These are phyloP conservation scores for Idaea dimidiata DNA, from an alignment of 2,888 invertebrate species.

Conservation along the genomic window DNA sequence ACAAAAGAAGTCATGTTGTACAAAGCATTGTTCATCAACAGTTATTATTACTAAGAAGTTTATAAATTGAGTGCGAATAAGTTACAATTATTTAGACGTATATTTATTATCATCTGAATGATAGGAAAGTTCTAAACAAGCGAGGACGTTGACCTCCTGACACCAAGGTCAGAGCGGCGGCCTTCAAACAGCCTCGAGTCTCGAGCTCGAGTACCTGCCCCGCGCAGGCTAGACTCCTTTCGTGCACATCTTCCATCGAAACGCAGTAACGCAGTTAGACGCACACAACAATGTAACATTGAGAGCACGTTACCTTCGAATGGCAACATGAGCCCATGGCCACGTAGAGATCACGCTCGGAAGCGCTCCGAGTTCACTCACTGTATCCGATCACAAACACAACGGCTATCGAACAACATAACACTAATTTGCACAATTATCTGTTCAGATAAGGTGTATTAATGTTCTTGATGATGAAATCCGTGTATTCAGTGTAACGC, in stretches of 20 bases:
- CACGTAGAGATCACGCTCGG: conserved; percentile 63
- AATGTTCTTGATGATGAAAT: conserved; percentile 49
- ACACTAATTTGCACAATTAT: conserved; percentile 72
- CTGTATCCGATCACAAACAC: conserved; percentile 46
- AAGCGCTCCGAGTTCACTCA: conserved; percentile 55
- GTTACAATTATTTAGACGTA: conserved; percentile 7
- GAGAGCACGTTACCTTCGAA: conserved; percentile 67
- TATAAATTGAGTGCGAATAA: conserved; percentile 7
- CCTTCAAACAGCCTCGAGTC: conserved; percentile 71
- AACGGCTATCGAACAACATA: conserved; percentile 40
- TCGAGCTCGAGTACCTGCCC: conserved; percentile 54
- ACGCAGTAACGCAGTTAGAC: conserved; percentile 49
- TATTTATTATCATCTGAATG: conserved; percentile 10
- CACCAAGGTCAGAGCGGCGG: conserved; percentile 77
- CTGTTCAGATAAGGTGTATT: conserved; percentile 66
- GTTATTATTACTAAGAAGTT: not conserved
- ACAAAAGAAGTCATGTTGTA: not conserved
- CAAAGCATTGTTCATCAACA: not conserved
- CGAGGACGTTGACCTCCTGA: conserved; percentile 76
- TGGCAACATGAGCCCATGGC: conserved; percentile 71
- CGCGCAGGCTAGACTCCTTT: conserved; percentile 46
- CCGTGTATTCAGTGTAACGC: conserved; percentile 34
- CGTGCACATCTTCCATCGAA: conserved; percentile 46
- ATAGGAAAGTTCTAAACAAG: conserved; percentile 58
- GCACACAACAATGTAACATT: conserved; percentile 52